Base-by-base conservation (phyloP, 1,140 invertebrate species). In the Anastrepha obliqua region DNA sequence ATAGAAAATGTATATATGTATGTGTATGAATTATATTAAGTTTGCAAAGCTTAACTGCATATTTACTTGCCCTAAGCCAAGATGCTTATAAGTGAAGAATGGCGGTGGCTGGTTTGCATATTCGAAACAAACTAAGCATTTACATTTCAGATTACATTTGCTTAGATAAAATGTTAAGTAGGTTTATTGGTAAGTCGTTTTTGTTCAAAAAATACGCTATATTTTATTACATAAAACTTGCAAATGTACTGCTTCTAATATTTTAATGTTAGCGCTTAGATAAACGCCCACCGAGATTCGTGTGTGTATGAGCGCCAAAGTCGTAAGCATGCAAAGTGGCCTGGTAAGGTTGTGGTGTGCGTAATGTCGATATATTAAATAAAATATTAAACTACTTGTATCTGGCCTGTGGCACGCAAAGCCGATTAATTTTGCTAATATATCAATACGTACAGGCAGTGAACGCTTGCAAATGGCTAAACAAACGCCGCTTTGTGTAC, bases 401-500 rank as follows among this genome's bases (percentile, higher is more conserved):
- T 9, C 74, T 81, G 11, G 6, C n/a, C 74, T 15, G 29, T 81
- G 74, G 47, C 74, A 81, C 74, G 74, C 74, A 81, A 55, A 51
- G 9, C 74, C 74, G 51, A 55, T 81, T 81, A 81, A 81, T 81
- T 81, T 58, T 81, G n/a, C 74, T 81, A 81, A 81, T 81, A 81
- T 81, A 81, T 81, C 74, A 81, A 55, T 55, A 17, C 42, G 20
- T 55, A 81, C 74, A 55, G 55, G 74, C 74, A 81, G 20, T 81
- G 20, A 81, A 9, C 47, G n/a, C 11, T 51, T 44, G 74, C 74
- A 20, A 81, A 81, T 81, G 74, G 20, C 60, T 17, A 17, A 0
- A 62, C 15, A 62, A 62, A 62, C 8, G 17, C 13, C 7, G 15
- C 29, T 4, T 62, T 11, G 17, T 4, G 17, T n/a, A 62, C 4